Evolutionary conservation across 2,888 invertebrate species (phyloP), one percentile per base, ranked within the genome.

Genomic region (Drosophila meridionalis): DNA sequence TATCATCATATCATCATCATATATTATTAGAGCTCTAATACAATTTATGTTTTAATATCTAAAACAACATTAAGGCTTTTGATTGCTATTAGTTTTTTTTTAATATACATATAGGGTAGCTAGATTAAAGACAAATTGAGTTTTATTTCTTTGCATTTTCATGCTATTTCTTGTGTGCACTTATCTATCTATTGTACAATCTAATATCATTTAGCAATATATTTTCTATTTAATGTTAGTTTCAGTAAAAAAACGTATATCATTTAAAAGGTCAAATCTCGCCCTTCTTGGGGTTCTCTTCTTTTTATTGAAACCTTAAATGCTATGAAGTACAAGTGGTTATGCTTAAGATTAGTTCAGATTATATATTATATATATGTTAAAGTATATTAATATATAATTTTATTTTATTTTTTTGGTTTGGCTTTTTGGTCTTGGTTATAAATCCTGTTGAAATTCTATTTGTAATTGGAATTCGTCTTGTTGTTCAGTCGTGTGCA

Each of bases 301-400:
- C 5, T 36, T 62, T 80, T 81, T 84, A 81, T 83, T 80, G 73
- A 76, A 82, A 74, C 47, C 87, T 87, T 87, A 87, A 42, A 30
- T 42, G 67, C 89, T 89, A 89, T 89, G 88, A 89, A 89, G 88
- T 89, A 89, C 88, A 90, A 76, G 58, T 79, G 83, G 78, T 90
- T 90, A 83, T 69, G 55, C 78, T 83, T 80, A 90, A 48, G 26
- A 53, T 50, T 50, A 50, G 34, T 36, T 73, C 62, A 67, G 63
- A 20, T 87, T 80, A 64, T 30, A 48, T 45, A 47, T 42, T 79
- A 69, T 38, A 71, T 59, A 67, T 34, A 38, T 36, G 20, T 52
- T 64, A n/a, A 40, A 53, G 30, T 57, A 45, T 58, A 58, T 43
- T 45, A 8, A 34, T 45, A 26, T 57, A 34, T 56, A 56, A 52